These are phyloP conservation scores for Apostichopus japonicus DNA, from an alignment of 35 echinoderm and acorn worm species.

Conservation along the genomic window DNA sequence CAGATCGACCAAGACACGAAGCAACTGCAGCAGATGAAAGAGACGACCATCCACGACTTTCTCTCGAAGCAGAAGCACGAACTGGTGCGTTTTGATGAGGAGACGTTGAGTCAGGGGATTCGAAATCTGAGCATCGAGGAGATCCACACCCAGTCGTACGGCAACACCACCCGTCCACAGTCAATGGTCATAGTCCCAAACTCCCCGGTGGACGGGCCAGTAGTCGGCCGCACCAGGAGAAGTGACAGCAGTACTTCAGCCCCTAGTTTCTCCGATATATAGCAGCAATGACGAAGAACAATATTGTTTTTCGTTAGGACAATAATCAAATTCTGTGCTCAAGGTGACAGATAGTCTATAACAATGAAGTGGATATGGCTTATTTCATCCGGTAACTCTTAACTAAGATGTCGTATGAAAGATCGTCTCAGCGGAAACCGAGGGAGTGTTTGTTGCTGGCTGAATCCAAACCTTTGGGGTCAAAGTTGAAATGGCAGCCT, in stretches of 20 bases:
- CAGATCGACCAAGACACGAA: constrained; percentile 93
- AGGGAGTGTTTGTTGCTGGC: no score
- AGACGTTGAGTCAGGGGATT: constrained; percentile 69
- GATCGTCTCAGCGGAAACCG: no score
- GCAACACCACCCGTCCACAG: constrained; percentile 60
- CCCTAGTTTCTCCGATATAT: constrained; percentile 34
- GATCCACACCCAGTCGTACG: constrained; percentile 72
- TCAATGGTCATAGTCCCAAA: constrained; percentile 61
- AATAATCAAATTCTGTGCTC: not conserved
- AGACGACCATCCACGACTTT: constrained; percentile 74
- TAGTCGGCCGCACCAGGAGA: not conserved
- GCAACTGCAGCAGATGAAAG: constrained; percentile 71
- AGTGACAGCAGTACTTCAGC: constrained; percentile 63
- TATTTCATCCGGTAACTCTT: no score
- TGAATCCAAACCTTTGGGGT: no score
- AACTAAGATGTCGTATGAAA: no score
- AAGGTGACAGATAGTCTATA: no score
- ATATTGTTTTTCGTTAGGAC: not conserved
- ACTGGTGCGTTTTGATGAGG: constrained; percentile 72
- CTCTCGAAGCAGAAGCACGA: constrained; percentile 74
- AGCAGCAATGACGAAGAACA: not conserved
- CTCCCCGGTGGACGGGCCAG: not conserved
- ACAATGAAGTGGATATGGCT: no score
- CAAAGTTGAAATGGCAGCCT: no score
- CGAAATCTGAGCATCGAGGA: constrained; percentile 77